Evolutionary conservation across 2,888 invertebrate genomes (phyloP).

Genomic region (Drosophila mimica): DNA sequence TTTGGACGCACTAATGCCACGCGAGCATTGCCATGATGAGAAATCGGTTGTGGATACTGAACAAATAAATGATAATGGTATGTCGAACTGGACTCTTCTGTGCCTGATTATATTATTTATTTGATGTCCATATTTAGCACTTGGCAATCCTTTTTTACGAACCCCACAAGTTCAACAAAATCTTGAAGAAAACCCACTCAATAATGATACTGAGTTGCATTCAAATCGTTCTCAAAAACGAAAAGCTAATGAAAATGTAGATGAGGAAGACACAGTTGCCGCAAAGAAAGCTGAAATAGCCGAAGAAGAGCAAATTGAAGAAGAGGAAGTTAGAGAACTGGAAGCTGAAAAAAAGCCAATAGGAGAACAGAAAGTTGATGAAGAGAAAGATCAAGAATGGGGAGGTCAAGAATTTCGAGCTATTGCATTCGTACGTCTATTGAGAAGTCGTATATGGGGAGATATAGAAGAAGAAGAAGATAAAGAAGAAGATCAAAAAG

Average conservation of each 20-base stretch:
- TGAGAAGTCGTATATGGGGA: too few relatives aligned
- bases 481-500: not conserved
- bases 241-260: not conserved
- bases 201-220: not conserved
- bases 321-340: not conserved
- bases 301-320: not conserved
- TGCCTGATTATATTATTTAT: not conserved
- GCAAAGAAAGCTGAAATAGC: not conserved
- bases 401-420: not conserved
- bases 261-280: not conserved
- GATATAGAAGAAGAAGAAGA: not conserved
- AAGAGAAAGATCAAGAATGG: too few relatives aligned
- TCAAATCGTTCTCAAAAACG: not conserved
- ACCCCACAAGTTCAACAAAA: not conserved
- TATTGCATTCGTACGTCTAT: too few relatives aligned
- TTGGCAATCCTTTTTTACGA: constrained; percentile 18
- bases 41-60: constrained; percentile 29
- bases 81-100: not conserved
- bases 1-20: constrained; percentile 46
- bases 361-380: not conserved
- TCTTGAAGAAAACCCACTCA: not conserved
- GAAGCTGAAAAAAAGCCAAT: not conserved
- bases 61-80: constrained; percentile 14
- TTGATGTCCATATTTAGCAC: not conserved
- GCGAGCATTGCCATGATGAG: constrained; percentile 17